These are phyloP conservation scores for Troglohyphantes excavatus DNA, from an alignment of 2,888 invertebrate species.

Conservation along the genomic window DNA sequence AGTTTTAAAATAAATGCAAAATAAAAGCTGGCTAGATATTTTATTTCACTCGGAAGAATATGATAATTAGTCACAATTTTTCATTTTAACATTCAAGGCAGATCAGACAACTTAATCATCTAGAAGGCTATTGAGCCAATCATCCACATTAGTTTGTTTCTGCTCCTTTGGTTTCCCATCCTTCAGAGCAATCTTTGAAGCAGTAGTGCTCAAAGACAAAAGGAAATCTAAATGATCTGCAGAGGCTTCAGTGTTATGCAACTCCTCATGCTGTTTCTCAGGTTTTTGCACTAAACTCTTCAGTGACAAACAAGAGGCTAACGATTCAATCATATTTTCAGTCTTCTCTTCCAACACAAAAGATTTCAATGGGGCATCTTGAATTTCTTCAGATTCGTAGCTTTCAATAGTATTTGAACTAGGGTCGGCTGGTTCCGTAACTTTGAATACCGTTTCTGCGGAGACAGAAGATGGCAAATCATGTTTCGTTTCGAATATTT, in stretches of 20 bases:
- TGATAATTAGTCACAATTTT: too few relatives aligned
- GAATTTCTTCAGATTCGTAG: constrained; percentile 30
- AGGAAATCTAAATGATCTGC: constrained; percentile 69
- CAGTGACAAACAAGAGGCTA: constrained; percentile 60
- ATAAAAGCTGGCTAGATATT: too few relatives aligned
- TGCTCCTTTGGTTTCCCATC: constrained; percentile 12
- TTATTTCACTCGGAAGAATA: too few relatives aligned
- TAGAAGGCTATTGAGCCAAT: constrained; percentile 69
- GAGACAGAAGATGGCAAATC: too few relatives aligned
- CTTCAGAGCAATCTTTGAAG: constrained; percentile 14
- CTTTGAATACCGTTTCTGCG: neutral
- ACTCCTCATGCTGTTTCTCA: neutral
- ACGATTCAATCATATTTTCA: constrained; percentile 50
- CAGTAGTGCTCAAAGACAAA: constrained; percentile 48
- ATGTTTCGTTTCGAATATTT: neutral
- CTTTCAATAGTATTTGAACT: constrained; percentile 50
- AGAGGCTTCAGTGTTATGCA: neutral
- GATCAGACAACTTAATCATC: constrained; percentile 42
- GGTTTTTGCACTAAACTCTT: constrained; percentile 3
- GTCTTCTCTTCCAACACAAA: constrained; percentile 59
- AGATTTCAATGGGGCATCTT: neutral
- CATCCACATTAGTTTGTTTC: constrained; percentile 70
- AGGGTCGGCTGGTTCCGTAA: constrained; percentile 8
- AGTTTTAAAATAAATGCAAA: too few relatives aligned
- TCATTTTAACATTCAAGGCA: neutral